A percentile compares a stretch with the other conserved stretches of the same genome.
Conservation (phyloP, 2,113 vertebrate genomes). For the Trogon melanurus region DNA sequence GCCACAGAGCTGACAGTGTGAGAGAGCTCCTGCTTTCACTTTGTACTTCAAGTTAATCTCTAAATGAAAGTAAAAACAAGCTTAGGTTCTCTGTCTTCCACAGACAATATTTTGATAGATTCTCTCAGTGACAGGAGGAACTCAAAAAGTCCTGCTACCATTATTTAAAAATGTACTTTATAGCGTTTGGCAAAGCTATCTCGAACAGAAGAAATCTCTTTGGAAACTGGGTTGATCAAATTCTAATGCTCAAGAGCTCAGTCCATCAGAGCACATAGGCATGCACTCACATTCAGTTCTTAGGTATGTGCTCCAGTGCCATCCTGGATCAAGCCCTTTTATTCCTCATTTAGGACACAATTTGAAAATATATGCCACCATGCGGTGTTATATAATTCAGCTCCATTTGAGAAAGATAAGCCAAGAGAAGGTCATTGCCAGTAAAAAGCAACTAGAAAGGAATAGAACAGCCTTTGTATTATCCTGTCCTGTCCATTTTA, state of each 20-base stretch:
- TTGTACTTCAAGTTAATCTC: background rate
- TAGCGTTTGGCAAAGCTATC: background rate
- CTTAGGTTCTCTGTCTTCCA: background rate
- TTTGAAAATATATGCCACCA: constrained; percentile 30
- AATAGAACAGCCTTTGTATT: background rate
- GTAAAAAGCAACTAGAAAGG: constrained; percentile 12
- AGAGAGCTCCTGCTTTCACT: background rate
- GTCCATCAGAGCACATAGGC: background rate
- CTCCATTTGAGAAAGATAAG: background rate
- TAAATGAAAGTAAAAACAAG: background rate
- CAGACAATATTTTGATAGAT: background rate
- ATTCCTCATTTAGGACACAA: constrained; percentile 10
- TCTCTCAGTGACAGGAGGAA: background rate
- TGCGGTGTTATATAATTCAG: constrained; percentile 27
- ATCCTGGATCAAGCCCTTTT: constrained; percentile 12
- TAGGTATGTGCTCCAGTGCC: background rate
- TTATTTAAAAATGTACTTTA: constrained; percentile 1
- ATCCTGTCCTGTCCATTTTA: background rate
- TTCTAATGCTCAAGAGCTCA: background rate
- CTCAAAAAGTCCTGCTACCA: background rate
- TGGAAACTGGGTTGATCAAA: constrained; percentile 3
- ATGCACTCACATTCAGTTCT: background rate
- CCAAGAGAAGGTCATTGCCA: background rate
- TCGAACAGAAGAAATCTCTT: background rate
- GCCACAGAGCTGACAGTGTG: background rate